These are phyloP conservation scores for Syrista parreyssii DNA, from an alignment of 2,888 invertebrate species.

Conservation along the genomic window DNA sequence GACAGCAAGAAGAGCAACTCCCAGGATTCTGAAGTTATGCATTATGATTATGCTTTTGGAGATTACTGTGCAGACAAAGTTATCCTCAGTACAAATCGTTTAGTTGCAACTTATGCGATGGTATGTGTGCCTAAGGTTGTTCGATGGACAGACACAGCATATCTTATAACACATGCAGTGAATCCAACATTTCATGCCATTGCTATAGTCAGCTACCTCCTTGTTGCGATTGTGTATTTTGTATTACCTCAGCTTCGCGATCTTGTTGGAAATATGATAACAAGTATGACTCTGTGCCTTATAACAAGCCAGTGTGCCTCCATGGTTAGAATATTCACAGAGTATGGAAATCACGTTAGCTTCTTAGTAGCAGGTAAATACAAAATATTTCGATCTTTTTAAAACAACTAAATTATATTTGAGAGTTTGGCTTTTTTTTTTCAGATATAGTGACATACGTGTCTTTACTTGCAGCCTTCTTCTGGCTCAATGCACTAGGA, in stretches of 20 bases:
- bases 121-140: constrained; percentile 80
- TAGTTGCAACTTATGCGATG: constrained; percentile 76
- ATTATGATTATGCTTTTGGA: constrained; percentile 78
- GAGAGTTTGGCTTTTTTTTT: constrained; percentile 54
- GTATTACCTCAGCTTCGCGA: constrained; percentile 85
- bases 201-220: constrained; percentile 76
- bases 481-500: constrained; percentile 88
- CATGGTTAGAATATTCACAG: constrained; percentile 82
- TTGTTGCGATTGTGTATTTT: constrained; percentile 84
- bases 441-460: constrained; percentile 82
- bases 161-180: constrained; percentile 79
- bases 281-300: constrained; percentile 82
- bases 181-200: constrained; percentile 83
- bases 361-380: constrained; percentile 81
- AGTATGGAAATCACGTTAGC: constrained; percentile 83
- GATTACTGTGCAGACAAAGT: constrained; percentile 88
- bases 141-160: constrained; percentile 80
- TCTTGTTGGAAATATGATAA: constrained; percentile 85
- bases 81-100: constrained; percentile 64
- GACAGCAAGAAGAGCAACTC: constrained; percentile 57
- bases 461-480: constrained; percentile 83
- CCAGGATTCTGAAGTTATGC: constrained; percentile 45
- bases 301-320: constrained; percentile 83
- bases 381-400: constrained; percentile 3
- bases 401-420: background rate